Base-by-base conservation (phyloP, 2,888 invertebrate species). In the Brenthis ino region DNA sequence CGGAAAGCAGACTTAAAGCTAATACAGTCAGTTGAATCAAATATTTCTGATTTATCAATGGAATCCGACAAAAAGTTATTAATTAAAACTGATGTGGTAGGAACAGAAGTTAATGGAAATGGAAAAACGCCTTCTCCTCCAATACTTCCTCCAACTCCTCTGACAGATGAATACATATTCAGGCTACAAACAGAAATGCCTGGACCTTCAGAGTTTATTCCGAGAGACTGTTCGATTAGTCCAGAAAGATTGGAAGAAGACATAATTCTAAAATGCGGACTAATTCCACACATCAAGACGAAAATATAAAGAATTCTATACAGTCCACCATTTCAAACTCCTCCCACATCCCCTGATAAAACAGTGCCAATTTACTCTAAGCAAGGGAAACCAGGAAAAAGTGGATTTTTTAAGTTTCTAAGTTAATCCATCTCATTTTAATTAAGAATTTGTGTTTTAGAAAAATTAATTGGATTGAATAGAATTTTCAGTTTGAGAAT, bases 131-230 rank as follows among this genome's bases (percentile, higher is more conserved):
- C 74, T 0, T 86, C 85, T 0, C 89, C 91, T 0, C 77, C 85
- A 1, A 83, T 82, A 0, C 75, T 81, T 0, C 91, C 90, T 2
- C 87, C 88, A 0, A 91, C 91, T 2, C 93, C 93, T 14, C 64
- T 92, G 54, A 88, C 86, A 1, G 92, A 93, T 56, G 91, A 91
- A 80, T 93, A 93, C 65, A 75, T 93, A 0, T 93, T 93, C 65
- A 85, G 86, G 72, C 80, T 93, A 2, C 74, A 81, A 58, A 82
- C 85, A 0, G 85, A 86, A 12, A 70, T 89, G n/a, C 89, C 89
- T 0, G 89, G 85, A 79, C 79, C 82, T 5, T 73, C 75, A 1
- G 79, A 82, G 8, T 82, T 82, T 0, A 71, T 86, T 1, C 85
- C 84, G 0, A 78, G 80, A 71, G 86, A 82, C 28, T 77, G 77